Percentiles rank a stretch among this genome's conserved stretches.
phyloP scores from a whole-genome alignment of 1,140 invertebrate genomes.

The Pissodes strobi region DNA sequence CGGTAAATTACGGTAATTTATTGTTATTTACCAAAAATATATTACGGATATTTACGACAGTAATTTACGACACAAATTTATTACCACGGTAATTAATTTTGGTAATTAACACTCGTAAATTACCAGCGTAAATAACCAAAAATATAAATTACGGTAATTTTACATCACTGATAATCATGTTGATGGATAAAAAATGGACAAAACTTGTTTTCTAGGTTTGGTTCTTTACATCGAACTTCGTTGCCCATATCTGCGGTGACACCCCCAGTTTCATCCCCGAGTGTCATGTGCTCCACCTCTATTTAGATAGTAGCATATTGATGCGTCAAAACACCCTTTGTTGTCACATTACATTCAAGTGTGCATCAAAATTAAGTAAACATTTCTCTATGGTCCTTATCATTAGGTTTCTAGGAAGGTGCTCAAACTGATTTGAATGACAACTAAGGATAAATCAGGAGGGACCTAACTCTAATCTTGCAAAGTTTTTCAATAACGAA shows the following conservation, averaged over 20 bases:
- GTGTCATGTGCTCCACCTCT: conserved; percentile 39
- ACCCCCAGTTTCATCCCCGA: conserved; percentile 27
- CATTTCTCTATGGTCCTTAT: conserved; percentile 14
- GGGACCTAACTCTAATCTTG: too few species aligned
- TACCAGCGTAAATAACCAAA: too few species aligned
- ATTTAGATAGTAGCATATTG: conserved; percentile 39
- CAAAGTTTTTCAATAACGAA: not conserved
- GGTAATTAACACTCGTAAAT: too few species aligned
- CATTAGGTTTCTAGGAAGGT: conserved; percentile 12
- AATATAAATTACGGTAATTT: too few species aligned
- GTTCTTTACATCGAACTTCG: conserved; percentile 6
- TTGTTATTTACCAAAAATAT: too few species aligned
- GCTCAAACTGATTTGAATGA: not conserved
- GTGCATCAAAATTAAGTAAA: conserved; percentile 45
- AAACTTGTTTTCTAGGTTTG: not conserved
- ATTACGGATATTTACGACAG: not conserved
- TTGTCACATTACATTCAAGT: conserved; percentile 42
- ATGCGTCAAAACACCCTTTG: conserved; percentile 46
- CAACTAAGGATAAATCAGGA: too few species aligned
- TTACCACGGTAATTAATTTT: too few species aligned
- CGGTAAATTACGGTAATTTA: too few species aligned
- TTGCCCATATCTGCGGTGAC: not conserved
- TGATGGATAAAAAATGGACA: not conserved
- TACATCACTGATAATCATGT: too few species aligned
- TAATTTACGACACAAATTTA: too few species aligned